phyloP scores from a whole-genome alignment of 2,113 vertebrate genomes.

The Paracanthobrama guichenoti region DNA sequence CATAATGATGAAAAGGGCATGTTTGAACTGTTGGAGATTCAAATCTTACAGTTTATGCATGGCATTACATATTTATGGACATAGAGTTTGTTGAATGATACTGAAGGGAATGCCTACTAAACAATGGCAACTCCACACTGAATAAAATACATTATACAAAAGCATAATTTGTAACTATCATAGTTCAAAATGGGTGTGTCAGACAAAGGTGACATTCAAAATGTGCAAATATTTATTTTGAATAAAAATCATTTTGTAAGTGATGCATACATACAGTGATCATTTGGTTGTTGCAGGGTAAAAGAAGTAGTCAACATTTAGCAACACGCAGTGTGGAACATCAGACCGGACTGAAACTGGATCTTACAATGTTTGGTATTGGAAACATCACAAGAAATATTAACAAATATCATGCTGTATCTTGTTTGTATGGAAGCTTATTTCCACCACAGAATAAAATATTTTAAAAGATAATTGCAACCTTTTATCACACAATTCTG shows the following conservation, averaged over 20 bases:
- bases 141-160: neutral
- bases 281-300: neutral
- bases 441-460: too few species aligned
- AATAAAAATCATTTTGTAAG: neutral
- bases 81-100: neutral
- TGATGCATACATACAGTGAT: neutral
- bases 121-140: neutral
- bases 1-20: slow-evolving; percentile 2
- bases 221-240: neutral
- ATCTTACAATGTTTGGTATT: neutral
- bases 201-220: neutral
- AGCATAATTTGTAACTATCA: neutral
- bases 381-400: neutral
- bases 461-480: too few species aligned
- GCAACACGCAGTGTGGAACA: neutral
- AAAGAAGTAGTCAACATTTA: neutral
- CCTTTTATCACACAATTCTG: too few species aligned
- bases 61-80: neutral
- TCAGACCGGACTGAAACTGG: neutral
- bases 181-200: neutral
- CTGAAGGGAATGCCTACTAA: neutral
- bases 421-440: too few species aligned
- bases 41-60: neutral
- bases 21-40: neutral
- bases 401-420: too few species aligned